Evolutionary conservation across 2,113 vertebrate genomes (phyloP).

Genomic region (Tachysurus vachellii): DNA sequence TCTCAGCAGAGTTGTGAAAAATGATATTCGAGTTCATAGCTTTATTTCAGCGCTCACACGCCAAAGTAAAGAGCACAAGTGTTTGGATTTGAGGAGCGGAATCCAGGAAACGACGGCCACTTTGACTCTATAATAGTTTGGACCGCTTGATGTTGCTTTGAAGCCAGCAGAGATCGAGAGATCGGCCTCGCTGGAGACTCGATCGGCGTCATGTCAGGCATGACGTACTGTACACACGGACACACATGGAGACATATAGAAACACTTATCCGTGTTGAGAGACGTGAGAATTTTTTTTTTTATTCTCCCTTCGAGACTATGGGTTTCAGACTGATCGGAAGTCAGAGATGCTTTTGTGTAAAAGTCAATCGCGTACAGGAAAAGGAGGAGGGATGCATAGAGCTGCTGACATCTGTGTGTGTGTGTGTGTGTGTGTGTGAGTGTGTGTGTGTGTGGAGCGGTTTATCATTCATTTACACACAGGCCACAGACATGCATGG

Average conservation of each 20-base stretch:
- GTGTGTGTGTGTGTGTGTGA: constrained; percentile 7
- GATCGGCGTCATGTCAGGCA: constrained; percentile 9
- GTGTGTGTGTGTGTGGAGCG: neutral
- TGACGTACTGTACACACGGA: constrained; percentile 27
- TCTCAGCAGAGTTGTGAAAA: constrained; percentile 50
- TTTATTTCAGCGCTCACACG: constrained; percentile 28
- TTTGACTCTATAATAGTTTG: constrained; percentile 51
- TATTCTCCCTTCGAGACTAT: neutral
- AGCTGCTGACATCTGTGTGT: constrained; percentile 46
- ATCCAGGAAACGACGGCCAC: constrained; percentile 53
- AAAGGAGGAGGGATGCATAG: neutral
- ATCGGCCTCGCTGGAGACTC: constrained; percentile 26
- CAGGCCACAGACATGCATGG: constrained; percentile 19
- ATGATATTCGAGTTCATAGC: constrained; percentile 43
- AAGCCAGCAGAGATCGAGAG: constrained; percentile 38
- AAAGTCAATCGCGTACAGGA: neutral
- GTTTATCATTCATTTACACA: constrained; percentile 23
- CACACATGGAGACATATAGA: neutral
- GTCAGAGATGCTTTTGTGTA: constrained; percentile 3
- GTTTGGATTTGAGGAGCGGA: constrained; percentile 35
- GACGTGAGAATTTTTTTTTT: neutral
- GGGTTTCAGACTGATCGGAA: neutral
- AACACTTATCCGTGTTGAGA: neutral
- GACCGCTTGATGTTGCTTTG: constrained; percentile 11
- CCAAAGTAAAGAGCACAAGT: constrained; percentile 51